Evolutionary conservation across 2,888 invertebrate genomes (phyloP), one percentile per base, ranked within the genome.

Genomic region (Kuschelorhynchus macadamiae): DNA sequence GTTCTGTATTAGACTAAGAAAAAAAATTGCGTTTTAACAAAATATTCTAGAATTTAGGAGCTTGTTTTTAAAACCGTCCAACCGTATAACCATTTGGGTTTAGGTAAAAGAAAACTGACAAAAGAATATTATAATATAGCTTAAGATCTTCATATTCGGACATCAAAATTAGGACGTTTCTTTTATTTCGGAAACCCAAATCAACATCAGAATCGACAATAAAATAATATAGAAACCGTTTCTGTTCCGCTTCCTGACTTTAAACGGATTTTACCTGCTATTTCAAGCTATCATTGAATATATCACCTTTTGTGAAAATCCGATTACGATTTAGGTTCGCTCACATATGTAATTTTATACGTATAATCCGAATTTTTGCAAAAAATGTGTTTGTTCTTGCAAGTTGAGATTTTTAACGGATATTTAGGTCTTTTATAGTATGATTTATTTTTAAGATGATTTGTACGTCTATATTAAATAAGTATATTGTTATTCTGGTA

Each of bases 221-320:
- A 36, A n/a, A 36, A 36, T 36, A 3, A 60, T 41, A 30, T 42
- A 52, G 55, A 53, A 44, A 42, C 7, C 46, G 20, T n/a, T 25
- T 25, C 17, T 20, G 41, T 49, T 60, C 50, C 49, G 46, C 41
- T 53, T 62, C 25, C 46, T 55, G 47, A 52, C 20, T 63, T 21
- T 16, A 52, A 33, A 21, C 18, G 3, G 30, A 49, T 63, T 50
- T 47, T 59, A 52, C 57, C 57, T 65, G 49, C 57, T 42, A n/a
- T 57, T 50, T 14, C 25, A 32, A 47, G 46, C 59, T 59, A 47
- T 59, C 59, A 65, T 49, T 57, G 50, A 42, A 30, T 21, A 39
- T 61, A 61, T 61, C 32, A 61, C 65, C 64, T 65, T n/a, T 57
- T 56, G 65, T 65, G 52, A 44, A 65, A 59, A 65, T 65, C 65